Conservation (phyloP, 2,797 vertebrate species). For the Periophthalmus magnuspinnatus region DNA sequence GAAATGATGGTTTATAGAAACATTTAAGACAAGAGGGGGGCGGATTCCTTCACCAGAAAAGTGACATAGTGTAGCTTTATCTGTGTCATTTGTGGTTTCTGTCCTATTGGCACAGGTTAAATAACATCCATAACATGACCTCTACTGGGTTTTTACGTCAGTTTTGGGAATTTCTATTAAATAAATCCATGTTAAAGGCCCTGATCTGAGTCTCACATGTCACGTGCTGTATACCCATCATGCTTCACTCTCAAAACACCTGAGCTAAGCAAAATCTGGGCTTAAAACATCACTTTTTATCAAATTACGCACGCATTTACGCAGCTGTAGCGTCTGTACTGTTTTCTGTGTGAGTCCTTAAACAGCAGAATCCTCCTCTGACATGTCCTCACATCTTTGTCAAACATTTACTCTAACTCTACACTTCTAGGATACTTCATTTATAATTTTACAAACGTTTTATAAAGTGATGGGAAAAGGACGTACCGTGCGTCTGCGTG, state of each 20-base stretch:
- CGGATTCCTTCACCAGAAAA: background rate
- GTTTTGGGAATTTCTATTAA: background rate
- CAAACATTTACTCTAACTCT: background rate
- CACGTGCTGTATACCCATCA: background rate
- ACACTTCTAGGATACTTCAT: background rate
- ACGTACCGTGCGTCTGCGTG: constrained; percentile 43
- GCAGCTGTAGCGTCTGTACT: too few species aligned
- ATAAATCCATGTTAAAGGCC: background rate
- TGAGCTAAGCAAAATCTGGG: background rate
- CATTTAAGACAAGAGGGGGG: background rate
- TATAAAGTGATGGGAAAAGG: background rate
- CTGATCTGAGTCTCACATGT: background rate
- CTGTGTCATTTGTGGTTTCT: background rate
- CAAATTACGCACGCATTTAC: background rate
- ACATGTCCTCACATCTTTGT: background rate
- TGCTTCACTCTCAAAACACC: background rate
- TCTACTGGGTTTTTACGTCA: too few species aligned
- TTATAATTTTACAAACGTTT: background rate
- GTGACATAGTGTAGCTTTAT: background rate
- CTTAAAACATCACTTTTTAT: background rate
- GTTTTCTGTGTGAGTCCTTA: background rate
- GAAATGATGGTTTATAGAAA: background rate
- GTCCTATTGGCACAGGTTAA: background rate
- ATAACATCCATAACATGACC: too few species aligned
- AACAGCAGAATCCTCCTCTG: background rate